phyloP scores from a whole-genome alignment of 92 coral and sea anemone genomes.

The Porites lobata region DNA sequence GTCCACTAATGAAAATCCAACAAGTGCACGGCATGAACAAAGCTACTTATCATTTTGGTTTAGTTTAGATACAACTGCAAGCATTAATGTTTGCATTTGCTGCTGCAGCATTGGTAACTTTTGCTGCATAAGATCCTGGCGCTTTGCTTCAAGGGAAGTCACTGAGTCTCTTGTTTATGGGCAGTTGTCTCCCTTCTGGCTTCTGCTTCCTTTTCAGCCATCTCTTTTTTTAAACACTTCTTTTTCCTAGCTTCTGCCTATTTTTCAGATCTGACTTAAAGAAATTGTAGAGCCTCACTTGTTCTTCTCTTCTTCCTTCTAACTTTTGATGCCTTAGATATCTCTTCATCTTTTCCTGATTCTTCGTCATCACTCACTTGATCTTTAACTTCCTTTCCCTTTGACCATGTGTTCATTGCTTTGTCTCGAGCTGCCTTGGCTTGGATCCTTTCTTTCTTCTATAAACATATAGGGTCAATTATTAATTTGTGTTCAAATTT shows the following conservation, averaged over 20 bases:
- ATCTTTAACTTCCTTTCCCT: neutral
- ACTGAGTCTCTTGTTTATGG: no score
- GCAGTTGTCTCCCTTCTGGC: no score
- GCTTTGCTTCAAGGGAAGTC: constrained; percentile 30
- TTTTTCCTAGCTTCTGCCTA: no score
- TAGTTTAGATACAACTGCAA: no score
- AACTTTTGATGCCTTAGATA: constrained; percentile 30
- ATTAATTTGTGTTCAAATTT: no score
- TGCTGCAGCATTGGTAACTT: constrained; percentile 22
- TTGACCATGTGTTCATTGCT: constrained; percentile 69
- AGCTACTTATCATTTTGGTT: no score
- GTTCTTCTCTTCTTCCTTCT: constrained; percentile 38
- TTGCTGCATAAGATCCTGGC: constrained; percentile 46
- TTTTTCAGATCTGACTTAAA: no score
- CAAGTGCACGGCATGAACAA: no score
- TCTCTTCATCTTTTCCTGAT: constrained; percentile 51
- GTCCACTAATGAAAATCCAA: no score
- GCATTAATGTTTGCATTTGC: neutral
- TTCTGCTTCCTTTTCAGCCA: no score
- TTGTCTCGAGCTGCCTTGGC: constrained; percentile 42
- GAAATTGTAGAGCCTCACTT: neutral
- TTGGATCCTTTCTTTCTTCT: constrained; percentile 52
- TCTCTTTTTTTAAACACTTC: no score
- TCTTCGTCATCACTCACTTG: constrained; percentile 13
- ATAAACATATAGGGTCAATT: no score